These are phyloP conservation scores for Sitobion miscanthi DNA, from an alignment of 1,140 invertebrate species.

Conservation along the genomic window DNA sequence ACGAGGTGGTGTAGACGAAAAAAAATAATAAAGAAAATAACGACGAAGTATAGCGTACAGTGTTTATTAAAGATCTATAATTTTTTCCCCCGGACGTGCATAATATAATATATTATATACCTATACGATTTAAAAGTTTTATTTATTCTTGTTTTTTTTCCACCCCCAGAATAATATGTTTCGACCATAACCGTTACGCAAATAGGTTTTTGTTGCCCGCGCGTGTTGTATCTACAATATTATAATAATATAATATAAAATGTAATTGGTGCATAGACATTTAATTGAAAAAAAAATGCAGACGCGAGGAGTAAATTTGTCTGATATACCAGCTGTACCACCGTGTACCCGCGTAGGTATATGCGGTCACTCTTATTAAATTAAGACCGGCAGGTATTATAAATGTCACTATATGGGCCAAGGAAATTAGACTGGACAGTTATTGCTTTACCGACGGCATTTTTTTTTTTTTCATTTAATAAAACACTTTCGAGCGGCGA, in stretches of 20 bases:
- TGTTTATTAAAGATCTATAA: slow-evolving; percentile 21
- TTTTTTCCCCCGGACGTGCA: background rate
- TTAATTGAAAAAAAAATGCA: slow-evolving; percentile 18
- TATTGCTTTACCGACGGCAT: background rate
- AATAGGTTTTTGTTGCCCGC: background rate
- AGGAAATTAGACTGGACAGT: background rate
- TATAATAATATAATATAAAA: no score
- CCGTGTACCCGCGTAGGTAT: no score
- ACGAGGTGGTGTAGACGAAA: background rate
- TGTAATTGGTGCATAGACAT: background rate
- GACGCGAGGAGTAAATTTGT: background rate
- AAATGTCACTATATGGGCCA: background rate
- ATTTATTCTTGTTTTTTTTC: background rate
- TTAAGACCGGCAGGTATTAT: background rate
- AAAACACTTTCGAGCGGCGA: no score
- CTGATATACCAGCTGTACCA: no score
- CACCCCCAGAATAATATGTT: background rate
- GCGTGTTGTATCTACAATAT: background rate
- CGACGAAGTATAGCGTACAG: background rate
- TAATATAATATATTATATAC: background rate
- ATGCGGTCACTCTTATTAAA: background rate
- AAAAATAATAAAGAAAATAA: background rate
- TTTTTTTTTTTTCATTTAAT: no score
- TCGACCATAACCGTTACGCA: background rate
- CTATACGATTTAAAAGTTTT: slow-evolving; percentile 17